Evolutionary conservation across 2,888 invertebrate species (phyloP).

Genomic region (Apamea epomidion): DNA sequence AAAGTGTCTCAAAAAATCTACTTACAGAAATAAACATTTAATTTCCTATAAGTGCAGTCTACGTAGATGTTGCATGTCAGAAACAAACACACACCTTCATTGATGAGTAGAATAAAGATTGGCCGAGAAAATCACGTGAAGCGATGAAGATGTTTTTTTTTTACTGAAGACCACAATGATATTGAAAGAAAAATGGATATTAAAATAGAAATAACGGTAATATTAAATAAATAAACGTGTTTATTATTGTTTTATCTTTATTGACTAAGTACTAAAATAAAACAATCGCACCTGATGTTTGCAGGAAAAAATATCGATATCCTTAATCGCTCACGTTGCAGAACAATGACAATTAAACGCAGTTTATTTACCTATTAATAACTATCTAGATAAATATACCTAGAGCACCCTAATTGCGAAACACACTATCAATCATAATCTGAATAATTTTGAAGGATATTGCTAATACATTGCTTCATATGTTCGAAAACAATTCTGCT

Average conservation of each 20-base stretch:
- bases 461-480: too few species aligned
- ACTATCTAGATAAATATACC: slow-evolving; percentile 12
- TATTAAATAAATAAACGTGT: not conserved
- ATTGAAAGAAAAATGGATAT: not conserved
- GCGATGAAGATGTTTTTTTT: not conserved
- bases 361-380: slow-evolving; percentile 36
- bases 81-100: too few species aligned
- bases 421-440: too few species aligned
- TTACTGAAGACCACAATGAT: not conserved
- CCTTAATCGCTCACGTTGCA: slow-evolving; percentile 41
- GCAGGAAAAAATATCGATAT: slow-evolving; percentile 57
- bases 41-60: too few species aligned
- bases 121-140: not conserved
- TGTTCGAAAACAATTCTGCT: too few species aligned
- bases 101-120: not conserved
- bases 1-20: too few species aligned
- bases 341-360: slow-evolving; percentile 44
- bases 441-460: too few species aligned
- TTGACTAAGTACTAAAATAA: not conserved
- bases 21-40: too few species aligned
- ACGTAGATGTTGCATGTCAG: too few species aligned
- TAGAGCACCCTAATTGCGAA: too few species aligned
- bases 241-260: not conserved
- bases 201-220: not conserved
- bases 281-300: slow-evolving; percentile 3